These are phyloP conservation scores for Drosophila gaucha DNA, from an alignment of 2,888 invertebrate species.

Conservation along the genomic window DNA sequence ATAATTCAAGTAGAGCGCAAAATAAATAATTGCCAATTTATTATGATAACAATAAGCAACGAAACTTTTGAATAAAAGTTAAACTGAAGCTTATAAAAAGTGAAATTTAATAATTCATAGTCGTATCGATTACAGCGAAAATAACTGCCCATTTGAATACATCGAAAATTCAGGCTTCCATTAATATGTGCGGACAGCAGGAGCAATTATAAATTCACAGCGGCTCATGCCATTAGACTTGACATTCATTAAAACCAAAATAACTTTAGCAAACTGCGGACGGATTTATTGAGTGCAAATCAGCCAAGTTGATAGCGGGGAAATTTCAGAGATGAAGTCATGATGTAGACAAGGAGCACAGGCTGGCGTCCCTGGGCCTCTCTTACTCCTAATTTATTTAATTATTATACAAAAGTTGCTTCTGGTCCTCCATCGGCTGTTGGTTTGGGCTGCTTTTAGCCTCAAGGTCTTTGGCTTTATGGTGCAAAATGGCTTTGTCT, in stretches of 20 bases:
- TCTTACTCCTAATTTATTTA: constrained; percentile 68
- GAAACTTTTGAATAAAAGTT: neutral
- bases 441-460: constrained; percentile 1
- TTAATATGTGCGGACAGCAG: constrained; percentile 50
- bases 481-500: constrained; percentile 31
- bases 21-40: constrained; percentile 38
- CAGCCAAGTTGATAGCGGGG: constrained; percentile 27
- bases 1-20: constrained; percentile 7
- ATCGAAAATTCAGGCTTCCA: constrained; percentile 44
- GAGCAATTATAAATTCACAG: constrained; percentile 51
- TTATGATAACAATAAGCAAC: constrained; percentile 9
- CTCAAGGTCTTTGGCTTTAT: constrained; percentile 60
- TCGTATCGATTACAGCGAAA: constrained; percentile 9
- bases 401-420: constrained; percentile 73
- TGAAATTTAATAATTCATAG: constrained; percentile 28
- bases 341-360: constrained; percentile 1
- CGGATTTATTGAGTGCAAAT: constrained; percentile 77
- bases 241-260: constrained; percentile 51
- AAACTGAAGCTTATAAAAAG: constrained; percentile 16
- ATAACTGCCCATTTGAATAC: neutral
- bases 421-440: constrained; percentile 3
- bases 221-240: constrained; percentile 6
- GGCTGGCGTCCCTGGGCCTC: constrained; percentile 25
- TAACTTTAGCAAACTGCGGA: constrained; percentile 55
- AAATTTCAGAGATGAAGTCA: neutral